Evolutionary conservation across 2,797 vertebrate species (phyloP).

Genomic region (Denticeps clupeoides): DNA sequence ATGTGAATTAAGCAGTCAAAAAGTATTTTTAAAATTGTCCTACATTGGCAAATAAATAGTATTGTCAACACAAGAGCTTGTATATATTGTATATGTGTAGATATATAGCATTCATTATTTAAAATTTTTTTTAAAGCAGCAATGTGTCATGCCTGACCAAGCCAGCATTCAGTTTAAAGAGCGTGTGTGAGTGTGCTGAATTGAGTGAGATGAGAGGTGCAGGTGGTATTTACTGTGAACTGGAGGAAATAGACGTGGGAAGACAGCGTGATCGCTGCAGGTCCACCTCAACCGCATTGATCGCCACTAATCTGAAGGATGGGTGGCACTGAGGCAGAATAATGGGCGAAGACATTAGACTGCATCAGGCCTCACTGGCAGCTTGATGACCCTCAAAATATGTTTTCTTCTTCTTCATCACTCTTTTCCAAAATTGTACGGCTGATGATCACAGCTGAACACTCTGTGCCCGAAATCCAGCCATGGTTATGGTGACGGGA

Average conservation of each 20-base stretch:
- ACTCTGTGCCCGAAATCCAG: too few species aligned
- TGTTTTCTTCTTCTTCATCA: not conserved
- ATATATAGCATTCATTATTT: too few species aligned
- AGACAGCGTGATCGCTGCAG: not conserved
- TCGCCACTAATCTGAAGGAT: conserved; percentile 6
- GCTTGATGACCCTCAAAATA: conserved; percentile 15
- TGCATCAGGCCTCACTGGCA: conserved; percentile 1
- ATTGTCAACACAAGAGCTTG: too few species aligned
- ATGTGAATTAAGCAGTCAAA: too few species aligned
- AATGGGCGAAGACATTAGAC: not conserved
- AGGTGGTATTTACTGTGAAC: not conserved
- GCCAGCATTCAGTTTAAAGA: too few species aligned
- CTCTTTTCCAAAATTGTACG: not conserved
- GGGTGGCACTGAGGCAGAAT: conserved; percentile 3
- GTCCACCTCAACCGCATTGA: conserved; percentile 1
- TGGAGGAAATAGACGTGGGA: not conserved
- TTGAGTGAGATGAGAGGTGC: not conserved
- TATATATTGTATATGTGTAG: too few species aligned
- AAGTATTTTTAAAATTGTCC: too few species aligned
- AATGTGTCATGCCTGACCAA: too few species aligned
- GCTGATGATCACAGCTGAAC: too few species aligned
- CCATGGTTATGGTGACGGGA: too few species aligned
- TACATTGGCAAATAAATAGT: too few species aligned
- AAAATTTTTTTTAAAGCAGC: too few species aligned
- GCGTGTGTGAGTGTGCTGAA: not conserved